These are phyloP conservation scores for Sinocyclocheilus rhinocerous DNA, from an alignment of 2,113 vertebrate species.

Conservation along the genomic window DNA sequence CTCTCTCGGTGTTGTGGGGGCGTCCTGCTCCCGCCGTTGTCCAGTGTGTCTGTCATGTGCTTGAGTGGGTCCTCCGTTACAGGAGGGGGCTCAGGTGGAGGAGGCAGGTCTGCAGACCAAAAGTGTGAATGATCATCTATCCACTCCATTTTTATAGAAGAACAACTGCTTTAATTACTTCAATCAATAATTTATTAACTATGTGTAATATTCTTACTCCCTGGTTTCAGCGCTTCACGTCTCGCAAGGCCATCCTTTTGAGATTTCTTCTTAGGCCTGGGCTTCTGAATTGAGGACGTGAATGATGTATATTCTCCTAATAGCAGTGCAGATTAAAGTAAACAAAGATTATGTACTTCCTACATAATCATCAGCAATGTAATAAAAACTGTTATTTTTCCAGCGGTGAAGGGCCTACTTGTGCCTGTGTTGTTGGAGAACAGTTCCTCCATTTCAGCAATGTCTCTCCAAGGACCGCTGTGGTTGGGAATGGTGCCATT, in stretches of 20 bases:
- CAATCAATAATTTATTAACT: not conserved
- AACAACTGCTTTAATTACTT: not conserved
- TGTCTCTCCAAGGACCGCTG: constrained; percentile 72
- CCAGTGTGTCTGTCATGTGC: constrained; percentile 66
- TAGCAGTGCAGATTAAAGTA: constrained; percentile 22
- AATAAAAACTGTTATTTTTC: constrained; percentile 14
- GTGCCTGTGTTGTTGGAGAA: constrained; percentile 60
- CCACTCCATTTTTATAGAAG: not conserved
- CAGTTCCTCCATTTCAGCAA: constrained; percentile 68
- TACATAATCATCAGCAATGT: not conserved
- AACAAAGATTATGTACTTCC: not conserved
- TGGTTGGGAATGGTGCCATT: constrained; percentile 59
- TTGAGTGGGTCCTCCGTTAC: constrained; percentile 68
- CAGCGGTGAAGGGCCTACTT: constrained; percentile 57
- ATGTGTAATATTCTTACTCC: constrained; percentile 72
- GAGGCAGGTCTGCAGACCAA: constrained; percentile 79
- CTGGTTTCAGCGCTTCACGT: constrained; percentile 72
- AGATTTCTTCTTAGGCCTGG: constrained; percentile 78
- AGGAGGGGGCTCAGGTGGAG: constrained; percentile 83
- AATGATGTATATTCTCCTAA: constrained; percentile 74
- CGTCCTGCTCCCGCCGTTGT: constrained; percentile 63
- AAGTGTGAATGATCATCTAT: not conserved
- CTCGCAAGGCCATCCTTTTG: constrained; percentile 78
- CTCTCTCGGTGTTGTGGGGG: constrained; percentile 69
- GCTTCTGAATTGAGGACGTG: constrained; percentile 69